Conservation (phyloP, 2,888 invertebrate genomes). For the Lasius platythorax region DNA sequence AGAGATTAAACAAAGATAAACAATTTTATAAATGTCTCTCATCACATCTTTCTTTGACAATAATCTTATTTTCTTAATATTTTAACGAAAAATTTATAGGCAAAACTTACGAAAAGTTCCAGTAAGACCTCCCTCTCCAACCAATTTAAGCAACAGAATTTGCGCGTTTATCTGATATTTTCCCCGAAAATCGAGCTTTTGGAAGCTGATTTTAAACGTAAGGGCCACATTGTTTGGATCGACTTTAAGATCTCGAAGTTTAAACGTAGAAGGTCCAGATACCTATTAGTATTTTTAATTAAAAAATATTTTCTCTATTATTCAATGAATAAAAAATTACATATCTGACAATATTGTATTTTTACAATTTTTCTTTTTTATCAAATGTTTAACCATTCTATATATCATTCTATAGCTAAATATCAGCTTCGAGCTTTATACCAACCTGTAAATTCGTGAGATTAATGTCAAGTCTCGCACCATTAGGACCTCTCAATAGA, state of each 20-base stretch:
- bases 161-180: slow-evolving; percentile 91
- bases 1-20: not conserved
- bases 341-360: not conserved
- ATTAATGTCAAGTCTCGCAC: slow-evolving; percentile 85
- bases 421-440: not conserved
- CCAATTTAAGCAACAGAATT: slow-evolving; percentile 88
- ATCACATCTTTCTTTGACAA: not conserved
- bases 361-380: not conserved
- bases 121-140: slow-evolving; percentile 89
- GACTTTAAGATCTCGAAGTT: slow-evolving; percentile 83
- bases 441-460: slow-evolving; percentile 81
- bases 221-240: slow-evolving; percentile 89
- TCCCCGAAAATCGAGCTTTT: slow-evolving; percentile 88
- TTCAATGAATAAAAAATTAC: not conserved
- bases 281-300: slow-evolving; percentile 72
- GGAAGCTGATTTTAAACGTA: slow-evolving; percentile 88
- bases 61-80: not conserved
- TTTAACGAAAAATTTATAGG: not conserved
- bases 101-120: slow-evolving; percentile 90
- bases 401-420: not conserved
- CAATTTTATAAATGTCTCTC: not conserved
- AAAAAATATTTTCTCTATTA: not conserved
- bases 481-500: slow-evolving; percentile 88
- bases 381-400: not conserved
- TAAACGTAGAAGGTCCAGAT: slow-evolving; percentile 81